Conservation (phyloP, 2,113 vertebrate species). For the Daubentonia madagascariensis region DNA sequence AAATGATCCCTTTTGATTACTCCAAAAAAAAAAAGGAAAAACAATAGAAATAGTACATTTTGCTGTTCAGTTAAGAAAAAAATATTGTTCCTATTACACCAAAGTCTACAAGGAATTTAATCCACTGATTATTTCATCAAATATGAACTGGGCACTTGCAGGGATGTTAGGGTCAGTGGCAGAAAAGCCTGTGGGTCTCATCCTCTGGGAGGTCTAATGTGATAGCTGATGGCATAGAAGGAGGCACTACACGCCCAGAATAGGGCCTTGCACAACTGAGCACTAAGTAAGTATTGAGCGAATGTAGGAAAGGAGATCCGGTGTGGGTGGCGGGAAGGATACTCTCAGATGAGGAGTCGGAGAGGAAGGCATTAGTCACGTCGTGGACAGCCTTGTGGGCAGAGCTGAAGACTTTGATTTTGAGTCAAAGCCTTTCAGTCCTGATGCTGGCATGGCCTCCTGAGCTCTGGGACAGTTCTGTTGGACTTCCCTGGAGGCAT, state of each 20-base stretch:
- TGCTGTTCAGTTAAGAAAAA: neutral
- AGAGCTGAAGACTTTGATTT: neutral
- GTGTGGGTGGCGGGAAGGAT: neutral
- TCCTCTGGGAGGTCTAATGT: rapidly evolving
- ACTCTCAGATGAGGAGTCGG: neutral
- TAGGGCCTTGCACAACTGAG: neutral
- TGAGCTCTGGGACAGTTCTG: neutral
- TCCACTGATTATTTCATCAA: neutral
- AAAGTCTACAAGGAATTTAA: neutral
- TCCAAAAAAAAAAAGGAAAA: neutral
- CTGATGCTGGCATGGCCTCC: neutral
- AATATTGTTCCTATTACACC: neutral
- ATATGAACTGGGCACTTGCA: rapidly evolving
- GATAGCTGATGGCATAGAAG: neutral
- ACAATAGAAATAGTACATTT: neutral
- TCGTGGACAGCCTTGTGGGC: rapidly evolving
- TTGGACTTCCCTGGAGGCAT: neutral
- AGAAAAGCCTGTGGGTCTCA: neutral
- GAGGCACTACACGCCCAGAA: too few relatives aligned
- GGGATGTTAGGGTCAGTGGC: neutral
- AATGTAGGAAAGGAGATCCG: neutral
- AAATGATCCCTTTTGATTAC: neutral
- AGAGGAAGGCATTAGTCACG: neutral
- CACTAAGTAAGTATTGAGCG: neutral
- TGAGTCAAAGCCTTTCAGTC: neutral